These are phyloP conservation scores for Philonicus albiceps DNA, from an alignment of 2,888 invertebrate genomes.

Conservation along the genomic window DNA sequence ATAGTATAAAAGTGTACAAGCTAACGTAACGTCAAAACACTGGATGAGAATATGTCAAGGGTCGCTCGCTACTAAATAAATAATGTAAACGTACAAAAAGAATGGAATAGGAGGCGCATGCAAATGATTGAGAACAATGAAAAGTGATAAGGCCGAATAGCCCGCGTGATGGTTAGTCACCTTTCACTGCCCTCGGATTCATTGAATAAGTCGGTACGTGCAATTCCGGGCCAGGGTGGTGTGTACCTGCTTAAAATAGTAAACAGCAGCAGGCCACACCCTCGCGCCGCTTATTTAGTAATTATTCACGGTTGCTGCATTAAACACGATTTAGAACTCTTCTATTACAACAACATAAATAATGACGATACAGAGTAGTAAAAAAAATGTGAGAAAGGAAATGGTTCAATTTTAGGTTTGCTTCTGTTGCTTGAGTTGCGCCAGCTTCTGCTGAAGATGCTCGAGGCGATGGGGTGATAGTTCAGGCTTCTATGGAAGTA, in stretches of 20 bases:
- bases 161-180: not conserved
- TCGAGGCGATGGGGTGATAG: conserved; percentile 62
- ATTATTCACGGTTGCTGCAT: not conserved
- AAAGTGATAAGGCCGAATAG: not conserved
- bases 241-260: not conserved
- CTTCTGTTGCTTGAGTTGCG: conserved; percentile 62
- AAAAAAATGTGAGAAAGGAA: not conserved
- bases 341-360: conserved; percentile 7
- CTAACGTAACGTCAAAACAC: not conserved
- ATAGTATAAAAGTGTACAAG: conserved; percentile 45
- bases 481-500: conserved; percentile 57
- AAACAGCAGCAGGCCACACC: not conserved
- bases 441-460: conserved; percentile 62
- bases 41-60: conserved; percentile 7
- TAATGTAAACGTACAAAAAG: not conserved
- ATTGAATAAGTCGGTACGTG: not conserved
- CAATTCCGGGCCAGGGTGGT: not conserved
- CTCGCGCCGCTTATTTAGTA: not conserved
- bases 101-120: conserved; percentile 21
- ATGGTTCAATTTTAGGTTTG: conserved; percentile 49
- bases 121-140: not conserved
- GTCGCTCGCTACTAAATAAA: not conserved
- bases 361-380: conserved; percentile 7
- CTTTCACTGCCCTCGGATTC: not conserved
- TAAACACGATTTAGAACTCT: not conserved